A percentile compares a stretch with the other conserved stretches of the same genome.
Evolutionary conservation across 2,113 vertebrate genomes (phyloP).

Genomic region (Ceuthmochares aereus): DNA sequence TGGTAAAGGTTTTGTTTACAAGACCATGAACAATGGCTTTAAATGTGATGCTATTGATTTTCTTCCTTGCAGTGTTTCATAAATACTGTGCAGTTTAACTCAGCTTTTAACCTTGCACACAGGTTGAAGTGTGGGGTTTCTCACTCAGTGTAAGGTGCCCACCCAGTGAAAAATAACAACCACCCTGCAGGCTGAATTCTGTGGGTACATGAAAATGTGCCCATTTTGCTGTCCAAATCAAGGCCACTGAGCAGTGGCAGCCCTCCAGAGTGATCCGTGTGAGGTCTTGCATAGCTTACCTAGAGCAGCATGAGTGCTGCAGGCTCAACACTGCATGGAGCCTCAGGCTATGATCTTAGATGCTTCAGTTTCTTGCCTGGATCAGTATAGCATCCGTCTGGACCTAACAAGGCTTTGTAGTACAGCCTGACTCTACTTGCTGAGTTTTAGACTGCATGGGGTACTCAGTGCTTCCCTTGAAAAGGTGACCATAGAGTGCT

Average conservation of each 20-base stretch:
- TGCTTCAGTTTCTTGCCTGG: neutral
- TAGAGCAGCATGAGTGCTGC: rapidly evolving
- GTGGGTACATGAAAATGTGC: rapidly evolving
- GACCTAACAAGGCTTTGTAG: neutral
- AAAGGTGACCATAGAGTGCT: neutral
- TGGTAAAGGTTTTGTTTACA: neutral
- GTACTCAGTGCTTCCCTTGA: neutral
- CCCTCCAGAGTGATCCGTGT: neutral
- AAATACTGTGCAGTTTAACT: neutral
- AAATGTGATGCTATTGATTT: conserved; percentile 41
- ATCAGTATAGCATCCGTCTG: neutral
- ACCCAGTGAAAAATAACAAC: neutral
- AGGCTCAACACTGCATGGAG: neutral
- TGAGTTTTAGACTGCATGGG: neutral
- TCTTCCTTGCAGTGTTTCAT: conserved; percentile 1
- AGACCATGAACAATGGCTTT: neutral
- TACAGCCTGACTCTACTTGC: neutral
- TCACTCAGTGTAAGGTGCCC: neutral
- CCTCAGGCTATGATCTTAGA: neutral
- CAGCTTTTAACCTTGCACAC: neutral
- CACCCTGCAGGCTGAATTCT: neutral
- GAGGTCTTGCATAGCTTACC: neutral
- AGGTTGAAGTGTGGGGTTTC: neutral
- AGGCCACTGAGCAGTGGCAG: neutral
- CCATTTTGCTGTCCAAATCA: neutral